phyloP scores from a whole-genome alignment of 2,113 vertebrate species.

The Aleadryas rufinucha region DNA sequence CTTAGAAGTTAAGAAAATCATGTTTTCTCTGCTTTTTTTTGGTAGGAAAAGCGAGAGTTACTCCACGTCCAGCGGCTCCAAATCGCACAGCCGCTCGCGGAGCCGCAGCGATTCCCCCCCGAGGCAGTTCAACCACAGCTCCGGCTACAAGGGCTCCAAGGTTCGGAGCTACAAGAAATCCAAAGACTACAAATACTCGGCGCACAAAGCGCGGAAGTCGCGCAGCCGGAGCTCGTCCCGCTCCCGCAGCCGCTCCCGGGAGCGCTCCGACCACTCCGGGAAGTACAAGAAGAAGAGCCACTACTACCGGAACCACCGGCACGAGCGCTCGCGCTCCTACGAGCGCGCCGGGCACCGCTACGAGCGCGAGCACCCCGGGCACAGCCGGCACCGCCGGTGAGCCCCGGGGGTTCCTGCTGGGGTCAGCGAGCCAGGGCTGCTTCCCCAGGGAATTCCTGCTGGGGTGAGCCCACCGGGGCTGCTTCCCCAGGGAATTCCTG shows the following conservation, averaged over 20 bases:
- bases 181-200: constrained; percentile 69
- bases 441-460: not conserved
- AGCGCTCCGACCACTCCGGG: constrained; percentile 67
- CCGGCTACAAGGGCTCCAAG: constrained; percentile 68
- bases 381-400: constrained; percentile 73
- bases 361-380: constrained; percentile 71
- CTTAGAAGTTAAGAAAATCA: rapidly evolving
- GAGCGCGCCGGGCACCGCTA: constrained; percentile 72
- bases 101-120: constrained; percentile 82
- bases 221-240: constrained; percentile 71
- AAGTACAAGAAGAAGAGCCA: constrained; percentile 81
- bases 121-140: constrained; percentile 56
- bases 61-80: constrained; percentile 76
- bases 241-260: constrained; percentile 74
- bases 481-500: rapidly evolving
- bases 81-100: constrained; percentile 76
- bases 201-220: constrained; percentile 38
- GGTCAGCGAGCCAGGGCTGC: not conserved
- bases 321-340: constrained; percentile 71
- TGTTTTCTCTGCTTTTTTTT: rapidly evolving
- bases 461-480: not conserved
- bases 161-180: constrained; percentile 67
- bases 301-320: constrained; percentile 68
- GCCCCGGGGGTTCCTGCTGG: too few species aligned
- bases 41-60: constrained; percentile 76